Percentiles rank a stretch among this genome's conserved stretches.
These are phyloP conservation scores for Helostoma temminkii DNA, from an alignment of 2,797 vertebrate species.

Conservation along the genomic window DNA sequence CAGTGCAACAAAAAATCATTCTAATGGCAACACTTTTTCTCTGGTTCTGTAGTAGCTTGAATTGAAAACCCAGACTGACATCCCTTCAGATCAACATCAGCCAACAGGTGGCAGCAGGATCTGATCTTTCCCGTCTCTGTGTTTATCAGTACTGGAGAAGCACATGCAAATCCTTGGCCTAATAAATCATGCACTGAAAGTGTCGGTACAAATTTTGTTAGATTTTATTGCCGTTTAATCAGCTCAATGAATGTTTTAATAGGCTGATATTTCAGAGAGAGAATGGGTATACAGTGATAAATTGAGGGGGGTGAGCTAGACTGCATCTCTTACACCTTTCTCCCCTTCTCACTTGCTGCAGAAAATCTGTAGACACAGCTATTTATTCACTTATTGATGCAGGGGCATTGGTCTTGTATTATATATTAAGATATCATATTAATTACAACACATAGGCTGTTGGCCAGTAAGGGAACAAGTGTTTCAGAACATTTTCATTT, in stretches of 20 bases:
- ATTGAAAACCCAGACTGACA: not conserved
- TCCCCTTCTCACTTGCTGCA: constrained; percentile 30
- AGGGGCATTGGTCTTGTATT: constrained; percentile 22
- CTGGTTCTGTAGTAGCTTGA: not conserved
- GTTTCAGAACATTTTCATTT: constrained; percentile 10
- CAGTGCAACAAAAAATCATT: not conserved
- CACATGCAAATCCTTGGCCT: constrained; percentile 38
- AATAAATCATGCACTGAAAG: constrained; percentile 77
- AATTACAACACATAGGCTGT: constrained; percentile 34
- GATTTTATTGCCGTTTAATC: constrained; percentile 85
- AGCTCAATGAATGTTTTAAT: constrained; percentile 84
- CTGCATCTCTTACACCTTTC: constrained; percentile 6
- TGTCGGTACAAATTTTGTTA: constrained; percentile 78
- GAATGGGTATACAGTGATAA: constrained; percentile 75
- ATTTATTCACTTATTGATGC: constrained; percentile 60
- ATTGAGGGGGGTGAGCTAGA: constrained; percentile 50
- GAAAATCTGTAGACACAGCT: constrained; percentile 52
- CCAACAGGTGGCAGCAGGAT: constrained; percentile 78
- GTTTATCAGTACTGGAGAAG: constrained; percentile 30
- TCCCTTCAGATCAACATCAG: constrained; percentile 2
- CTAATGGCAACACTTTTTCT: not conserved
- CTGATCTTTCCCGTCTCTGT: constrained; percentile 47
- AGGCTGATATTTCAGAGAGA: constrained; percentile 81
- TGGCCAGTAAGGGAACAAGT: constrained; percentile 1
- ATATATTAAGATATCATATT: constrained; percentile 44